Evolutionary conservation across 2,888 invertebrate species (phyloP).

Genomic region (Anoplius nigerrimus): DNA sequence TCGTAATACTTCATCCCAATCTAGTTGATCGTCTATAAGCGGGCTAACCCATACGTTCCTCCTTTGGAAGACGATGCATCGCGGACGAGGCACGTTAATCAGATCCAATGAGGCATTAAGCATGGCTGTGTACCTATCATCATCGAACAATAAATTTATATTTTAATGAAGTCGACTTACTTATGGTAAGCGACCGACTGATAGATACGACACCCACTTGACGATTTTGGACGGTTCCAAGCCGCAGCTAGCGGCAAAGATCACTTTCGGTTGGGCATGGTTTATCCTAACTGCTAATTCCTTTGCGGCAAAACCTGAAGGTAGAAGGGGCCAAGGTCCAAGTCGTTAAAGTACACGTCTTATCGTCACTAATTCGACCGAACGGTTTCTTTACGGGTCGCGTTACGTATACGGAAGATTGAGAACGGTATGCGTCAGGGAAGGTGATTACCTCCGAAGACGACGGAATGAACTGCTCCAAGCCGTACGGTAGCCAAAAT

Average conservation of each 20-base stretch:
- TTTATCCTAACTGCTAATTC: constrained; percentile 91
- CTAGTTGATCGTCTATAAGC: constrained; percentile 82
- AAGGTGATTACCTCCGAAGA: constrained; percentile 87
- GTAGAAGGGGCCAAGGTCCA: too few species aligned
- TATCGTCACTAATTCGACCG: too few species aligned
- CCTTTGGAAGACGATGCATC: constrained; percentile 91
- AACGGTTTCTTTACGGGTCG: too few species aligned
- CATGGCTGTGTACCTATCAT: constrained; percentile 83
- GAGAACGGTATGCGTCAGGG: too few species aligned
- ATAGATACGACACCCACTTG: constrained; percentile 76
- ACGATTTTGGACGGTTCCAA: constrained; percentile 91
- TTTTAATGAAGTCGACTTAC: background rate
- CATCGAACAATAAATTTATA: background rate
- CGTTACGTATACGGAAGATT: too few species aligned
- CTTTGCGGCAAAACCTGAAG: constrained; percentile 89
- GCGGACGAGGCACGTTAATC: constrained; percentile 82
- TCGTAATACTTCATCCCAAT: constrained; percentile 85
- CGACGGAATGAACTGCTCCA: constrained; percentile 95
- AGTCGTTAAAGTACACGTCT: too few species aligned
- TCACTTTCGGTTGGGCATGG: constrained; percentile 91
- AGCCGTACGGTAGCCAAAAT: constrained; percentile 92
- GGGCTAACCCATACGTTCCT: constrained; percentile 81
- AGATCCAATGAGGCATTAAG: constrained; percentile 88
- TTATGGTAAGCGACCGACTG: too few species aligned
- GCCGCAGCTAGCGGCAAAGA: constrained; percentile 93